Percentiles rank a stretch among this genome's conserved stretches.
Evolutionary conservation across 2,888 invertebrate species (phyloP).

Genomic region (Nephrotoma appendiculata): DNA sequence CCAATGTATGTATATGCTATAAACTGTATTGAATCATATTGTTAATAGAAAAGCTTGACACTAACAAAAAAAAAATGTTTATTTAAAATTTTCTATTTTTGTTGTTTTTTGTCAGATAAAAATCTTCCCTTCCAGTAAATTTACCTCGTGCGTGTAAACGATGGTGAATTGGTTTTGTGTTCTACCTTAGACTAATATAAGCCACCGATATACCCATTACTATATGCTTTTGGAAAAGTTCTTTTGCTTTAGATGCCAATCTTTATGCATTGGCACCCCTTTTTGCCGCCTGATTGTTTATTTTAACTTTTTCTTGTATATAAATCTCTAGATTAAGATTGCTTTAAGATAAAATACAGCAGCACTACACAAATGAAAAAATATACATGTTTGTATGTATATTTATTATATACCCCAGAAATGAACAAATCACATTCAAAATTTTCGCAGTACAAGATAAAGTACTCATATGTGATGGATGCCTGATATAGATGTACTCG

Average conservation of each 20-base stretch:
- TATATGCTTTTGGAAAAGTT: not conserved
- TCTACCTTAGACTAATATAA: not conserved
- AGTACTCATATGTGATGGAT: not conserved
- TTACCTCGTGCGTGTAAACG: not conserved
- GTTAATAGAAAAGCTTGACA: not conserved
- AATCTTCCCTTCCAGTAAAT: not conserved
- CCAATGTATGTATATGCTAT: not conserved
- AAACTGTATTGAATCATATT: not conserved
- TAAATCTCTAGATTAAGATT: not conserved
- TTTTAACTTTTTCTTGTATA: not conserved
- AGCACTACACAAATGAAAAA: not conserved
- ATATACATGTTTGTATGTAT: not conserved
- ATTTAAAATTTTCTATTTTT: not conserved
- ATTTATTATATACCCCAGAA: not conserved
- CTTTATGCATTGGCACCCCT: not conserved
- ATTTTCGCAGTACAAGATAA: not conserved
- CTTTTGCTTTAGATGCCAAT: not conserved
- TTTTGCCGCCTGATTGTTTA: not conserved
- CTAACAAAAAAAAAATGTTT: not conserved
- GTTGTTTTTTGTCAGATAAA: not conserved
- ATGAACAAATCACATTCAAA: not conserved
- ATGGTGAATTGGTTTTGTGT: not conserved
- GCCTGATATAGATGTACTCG: not conserved
- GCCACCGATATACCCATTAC: not conserved
- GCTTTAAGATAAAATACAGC: not conserved